A percentile compares a stretch with the other conserved stretches of the same genome.
Evolutionary conservation across 2,888 invertebrate genomes (phyloP).

Genomic region (Tiliacea citrago): DNA sequence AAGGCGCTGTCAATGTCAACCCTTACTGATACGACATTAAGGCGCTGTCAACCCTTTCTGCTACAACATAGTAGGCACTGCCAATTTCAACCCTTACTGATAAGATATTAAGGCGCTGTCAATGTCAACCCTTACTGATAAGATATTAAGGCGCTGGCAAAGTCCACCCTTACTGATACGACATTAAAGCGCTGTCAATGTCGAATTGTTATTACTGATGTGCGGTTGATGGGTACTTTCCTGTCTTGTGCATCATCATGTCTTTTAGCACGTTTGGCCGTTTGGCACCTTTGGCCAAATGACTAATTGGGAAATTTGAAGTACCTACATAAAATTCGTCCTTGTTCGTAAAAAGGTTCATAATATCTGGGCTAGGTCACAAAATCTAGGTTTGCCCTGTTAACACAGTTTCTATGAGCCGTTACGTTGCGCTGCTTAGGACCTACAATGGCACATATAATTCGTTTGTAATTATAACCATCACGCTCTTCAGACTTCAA

Average conservation of each 20-base stretch:
- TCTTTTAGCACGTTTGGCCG: neutral
- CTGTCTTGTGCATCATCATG: neutral
- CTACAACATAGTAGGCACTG: too few species aligned
- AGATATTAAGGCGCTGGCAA: too few species aligned
- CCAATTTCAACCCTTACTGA: too few species aligned
- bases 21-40: too few species aligned
- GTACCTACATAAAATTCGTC: neutral
- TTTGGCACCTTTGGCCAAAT: neutral
- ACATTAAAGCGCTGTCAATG: too few species aligned
- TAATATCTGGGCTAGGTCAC: constrained; percentile 14
- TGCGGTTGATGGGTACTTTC: too few species aligned
- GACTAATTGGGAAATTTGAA: constrained; percentile 8
- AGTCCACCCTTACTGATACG: too few species aligned
- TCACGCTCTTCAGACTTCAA: neutral
- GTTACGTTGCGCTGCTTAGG: constrained; percentile 31
- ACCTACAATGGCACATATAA: constrained; percentile 9
- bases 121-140: too few species aligned
- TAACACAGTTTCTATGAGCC: constrained; percentile 2
- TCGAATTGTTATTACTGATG: too few species aligned
- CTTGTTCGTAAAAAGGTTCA: neutral
- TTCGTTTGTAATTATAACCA: neutral
- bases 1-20: too few species aligned
- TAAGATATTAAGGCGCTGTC: too few species aligned
- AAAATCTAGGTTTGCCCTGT: constrained; percentile 31
- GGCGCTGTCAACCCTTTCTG: too few species aligned